Conservation (phyloP, 2,888 invertebrate species). For the Drosophila nr. medialis region DNA sequence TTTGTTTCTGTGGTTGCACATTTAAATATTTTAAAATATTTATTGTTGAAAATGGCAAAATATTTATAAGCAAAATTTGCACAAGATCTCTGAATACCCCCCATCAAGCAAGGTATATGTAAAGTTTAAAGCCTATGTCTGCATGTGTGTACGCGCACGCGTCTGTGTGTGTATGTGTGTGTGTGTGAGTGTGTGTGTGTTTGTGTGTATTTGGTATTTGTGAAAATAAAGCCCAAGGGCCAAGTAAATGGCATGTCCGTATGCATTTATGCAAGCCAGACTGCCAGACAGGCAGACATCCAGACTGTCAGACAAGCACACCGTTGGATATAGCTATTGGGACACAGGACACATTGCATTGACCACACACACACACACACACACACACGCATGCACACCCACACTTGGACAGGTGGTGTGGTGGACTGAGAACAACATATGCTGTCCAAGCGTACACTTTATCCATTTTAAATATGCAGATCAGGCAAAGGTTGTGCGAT, state of each 20-base stretch:
- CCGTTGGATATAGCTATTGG: slow-evolving; percentile 22
- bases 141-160: neutral
- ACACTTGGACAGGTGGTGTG: slow-evolving; percentile 29
- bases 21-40: slow-evolving; percentile 74
- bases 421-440: slow-evolving; percentile 39
- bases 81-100: slow-evolving; percentile 34
- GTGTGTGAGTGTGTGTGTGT: slow-evolving; percentile 8
- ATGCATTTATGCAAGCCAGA: slow-evolving; percentile 53
- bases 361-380: slow-evolving; percentile 20
- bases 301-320: slow-evolving; percentile 20
- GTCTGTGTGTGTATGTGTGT: slow-evolving; percentile 33
- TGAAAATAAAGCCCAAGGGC: slow-evolving; percentile 57
- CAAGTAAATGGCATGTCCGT: slow-evolving; percentile 53
- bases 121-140: slow-evolving; percentile 16
- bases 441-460: slow-evolving; percentile 51
- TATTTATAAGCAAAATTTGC: slow-evolving; percentile 71
- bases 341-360: slow-evolving; percentile 40
- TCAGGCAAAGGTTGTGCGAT: slow-evolving; percentile 62
- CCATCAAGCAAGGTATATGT: slow-evolving; percentile 16
- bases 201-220: slow-evolving; percentile 57
- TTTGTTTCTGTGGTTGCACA: slow-evolving; percentile 55
- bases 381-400: slow-evolving; percentile 15
- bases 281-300: slow-evolving; percentile 17
- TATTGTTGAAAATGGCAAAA: slow-evolving; percentile 71
- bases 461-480: slow-evolving; percentile 70